Base-by-base conservation (phyloP, 2,113 vertebrate genomes). In the Tamias sibiricus region DNA sequence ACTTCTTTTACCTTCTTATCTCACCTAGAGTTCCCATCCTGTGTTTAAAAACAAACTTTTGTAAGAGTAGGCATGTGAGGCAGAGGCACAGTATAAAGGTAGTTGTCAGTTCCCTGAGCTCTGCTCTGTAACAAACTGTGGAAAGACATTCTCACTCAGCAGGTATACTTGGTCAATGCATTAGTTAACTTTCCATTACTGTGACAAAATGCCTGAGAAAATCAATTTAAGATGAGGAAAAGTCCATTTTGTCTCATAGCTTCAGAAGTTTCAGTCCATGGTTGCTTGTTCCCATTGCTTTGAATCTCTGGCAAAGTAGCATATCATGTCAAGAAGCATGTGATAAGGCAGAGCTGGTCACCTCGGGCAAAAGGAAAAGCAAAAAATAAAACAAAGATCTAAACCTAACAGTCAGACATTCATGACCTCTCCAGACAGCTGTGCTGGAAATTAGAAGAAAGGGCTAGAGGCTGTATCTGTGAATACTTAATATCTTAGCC, bases 1-100 rank as follows among this genome's bases (percentile, higher is more conserved):
- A 8, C 14, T 28, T 85, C 12, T 17, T 12, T 72, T 81, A 10
- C 71, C 28, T 84, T 42, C 69, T 59, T 6, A 6, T 49, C 13
- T 10, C 7, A 19, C 3, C 2, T 10, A 26, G 4, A 6, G 12
- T 62, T 37, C 1, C 19, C 0, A 17, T 40, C 12, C 28, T 74
- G 0, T 10, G 1, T 57, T 57, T 87, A 22, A 69, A 75, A n/a
- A 37, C 47, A 69, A 47, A 16, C 5, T 3, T 68, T 37, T 69
- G 4, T 16, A 69, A n/a, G 26, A 57, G 24, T 17, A 66, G 71
- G 10, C 8, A 32, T 4, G 0, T 1, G 47, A 92, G 32, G 8
- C 35, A 69, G 26, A 64, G n/a, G 3, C 11, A 3, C 13, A 32
- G 40, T 1, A 1, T 0, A 8, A 44, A 6, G 30, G 7, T 11